A percentile compares a stretch with the other conserved stretches of the same genome.
Conservation (phyloP, 2,797 vertebrate species). For the Notoglanidium macrostoma region DNA sequence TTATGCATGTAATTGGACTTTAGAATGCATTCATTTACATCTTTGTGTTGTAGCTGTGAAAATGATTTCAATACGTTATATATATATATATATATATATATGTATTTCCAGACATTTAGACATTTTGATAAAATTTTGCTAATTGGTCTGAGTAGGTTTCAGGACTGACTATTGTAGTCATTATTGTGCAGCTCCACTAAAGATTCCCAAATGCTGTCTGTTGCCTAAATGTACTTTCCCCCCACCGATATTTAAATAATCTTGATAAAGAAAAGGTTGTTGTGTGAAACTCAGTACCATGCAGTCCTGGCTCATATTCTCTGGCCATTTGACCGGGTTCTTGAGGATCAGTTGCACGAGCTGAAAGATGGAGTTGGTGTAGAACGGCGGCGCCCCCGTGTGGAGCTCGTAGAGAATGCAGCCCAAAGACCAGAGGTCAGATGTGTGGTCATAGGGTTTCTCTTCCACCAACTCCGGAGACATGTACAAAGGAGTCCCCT, state of each 20-base stretch:
- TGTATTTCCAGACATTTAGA: too few species aligned
- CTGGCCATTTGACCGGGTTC: constrained; percentile 88
- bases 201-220: neutral
- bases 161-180: neutral
- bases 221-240: neutral
- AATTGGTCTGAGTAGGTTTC: neutral
- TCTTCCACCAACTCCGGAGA: constrained; percentile 95
- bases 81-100: too few species aligned
- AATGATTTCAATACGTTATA: too few species aligned
- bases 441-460: constrained; percentile 91
- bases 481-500: constrained; percentile 98
- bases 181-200: neutral
- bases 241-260: neutral
- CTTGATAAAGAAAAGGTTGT: neutral
- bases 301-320: constrained; percentile 82
- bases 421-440: constrained; percentile 95
- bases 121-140: neutral
- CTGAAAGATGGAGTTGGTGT: constrained; percentile 93
- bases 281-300: constrained; percentile 73
- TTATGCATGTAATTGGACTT: too few species aligned
- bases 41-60: too few species aligned
- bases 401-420: constrained; percentile 97
- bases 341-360: constrained; percentile 89
- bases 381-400: constrained; percentile 93
- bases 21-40: too few species aligned